These are phyloP conservation scores for Gadopsis bispinosus DNA, from an alignment of 2,797 vertebrate genomes.

Conservation along the genomic window DNA sequence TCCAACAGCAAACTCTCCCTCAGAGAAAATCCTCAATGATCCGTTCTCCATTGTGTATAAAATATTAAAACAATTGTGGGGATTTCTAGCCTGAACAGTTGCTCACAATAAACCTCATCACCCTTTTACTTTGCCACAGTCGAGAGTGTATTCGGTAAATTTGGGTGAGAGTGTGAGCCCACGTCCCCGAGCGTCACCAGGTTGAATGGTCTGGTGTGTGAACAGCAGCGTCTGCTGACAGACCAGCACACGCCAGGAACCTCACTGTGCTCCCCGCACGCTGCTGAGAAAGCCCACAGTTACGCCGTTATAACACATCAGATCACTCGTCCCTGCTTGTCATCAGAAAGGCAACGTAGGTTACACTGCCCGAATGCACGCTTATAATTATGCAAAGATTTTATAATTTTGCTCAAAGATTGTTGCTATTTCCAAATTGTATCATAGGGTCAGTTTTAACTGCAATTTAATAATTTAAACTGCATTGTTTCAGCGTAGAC, in stretches of 20 bases:
- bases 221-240: constrained; percentile 37
- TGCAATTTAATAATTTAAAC: too few species aligned
- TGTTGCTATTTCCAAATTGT: background rate
- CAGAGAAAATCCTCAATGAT: background rate
- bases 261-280: constrained; percentile 31
- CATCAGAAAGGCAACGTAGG: constrained; percentile 39
- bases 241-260: constrained; percentile 43
- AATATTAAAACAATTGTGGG: constrained; percentile 5
- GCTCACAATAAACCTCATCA: constrained; percentile 8
- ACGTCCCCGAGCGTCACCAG: background rate
- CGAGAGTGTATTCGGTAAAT: constrained; percentile 4
- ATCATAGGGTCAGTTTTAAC: background rate
- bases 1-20: background rate
- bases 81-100: background rate
- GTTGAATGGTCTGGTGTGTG: constrained; percentile 38
- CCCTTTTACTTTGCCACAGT: background rate
- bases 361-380: constrained; percentile 17
- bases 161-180: constrained; percentile 25
- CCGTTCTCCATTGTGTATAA: background rate
- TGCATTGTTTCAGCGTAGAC: background rate
- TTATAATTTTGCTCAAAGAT: constrained; percentile 3
- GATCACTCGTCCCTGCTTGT: constrained; percentile 32
- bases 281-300: constrained; percentile 21
- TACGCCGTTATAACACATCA: constrained; percentile 11
- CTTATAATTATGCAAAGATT: constrained; percentile 3